Evolutionary conservation across 2,797 vertebrate species (phyloP).

Genomic region (Pagetopsis macropterus): DNA sequence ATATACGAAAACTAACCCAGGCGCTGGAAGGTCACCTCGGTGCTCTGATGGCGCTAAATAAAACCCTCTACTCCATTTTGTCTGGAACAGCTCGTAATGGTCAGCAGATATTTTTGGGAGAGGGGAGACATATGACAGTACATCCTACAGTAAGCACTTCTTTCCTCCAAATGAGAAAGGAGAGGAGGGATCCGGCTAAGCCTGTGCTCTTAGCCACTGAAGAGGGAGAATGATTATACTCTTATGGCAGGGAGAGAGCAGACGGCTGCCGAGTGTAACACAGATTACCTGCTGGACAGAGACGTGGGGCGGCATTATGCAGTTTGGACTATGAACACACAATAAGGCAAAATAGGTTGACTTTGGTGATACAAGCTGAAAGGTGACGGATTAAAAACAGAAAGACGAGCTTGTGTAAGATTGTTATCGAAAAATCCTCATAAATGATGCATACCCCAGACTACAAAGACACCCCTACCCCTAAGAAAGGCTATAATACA

Average conservation of each 20-base stretch:
- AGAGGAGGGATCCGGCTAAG: constrained; percentile 75
- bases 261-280: constrained; percentile 60
- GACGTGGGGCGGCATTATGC: constrained; percentile 45
- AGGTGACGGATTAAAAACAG: not conserved
- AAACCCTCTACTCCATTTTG: constrained; percentile 55
- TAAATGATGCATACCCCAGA: not conserved
- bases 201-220: constrained; percentile 74
- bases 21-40: constrained; percentile 46
- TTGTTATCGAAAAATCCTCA: not conserved
- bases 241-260: constrained; percentile 70
- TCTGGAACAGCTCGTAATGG: constrained; percentile 53
- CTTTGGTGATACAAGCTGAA: constrained; percentile 1
- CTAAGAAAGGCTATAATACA: not conserved
- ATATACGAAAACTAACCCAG: not conserved
- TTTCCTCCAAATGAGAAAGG: constrained; percentile 70
- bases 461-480: not conserved
- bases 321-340: constrained; percentile 41
- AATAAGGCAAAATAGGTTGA: constrained; percentile 13
- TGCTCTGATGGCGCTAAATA: constrained; percentile 26
- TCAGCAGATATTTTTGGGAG: constrained; percentile 61
- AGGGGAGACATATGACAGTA: constrained; percentile 57
- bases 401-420: not conserved
- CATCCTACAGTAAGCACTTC: constrained; percentile 64
- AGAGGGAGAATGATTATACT: constrained; percentile 75
- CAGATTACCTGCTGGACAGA: constrained; percentile 73